Percentiles rank a stretch among this genome's conserved stretches.
These are phyloP conservation scores for Microcebus lehilahytsara DNA, from an alignment of 2,113 vertebrate genomes.

Conservation along the genomic window DNA sequence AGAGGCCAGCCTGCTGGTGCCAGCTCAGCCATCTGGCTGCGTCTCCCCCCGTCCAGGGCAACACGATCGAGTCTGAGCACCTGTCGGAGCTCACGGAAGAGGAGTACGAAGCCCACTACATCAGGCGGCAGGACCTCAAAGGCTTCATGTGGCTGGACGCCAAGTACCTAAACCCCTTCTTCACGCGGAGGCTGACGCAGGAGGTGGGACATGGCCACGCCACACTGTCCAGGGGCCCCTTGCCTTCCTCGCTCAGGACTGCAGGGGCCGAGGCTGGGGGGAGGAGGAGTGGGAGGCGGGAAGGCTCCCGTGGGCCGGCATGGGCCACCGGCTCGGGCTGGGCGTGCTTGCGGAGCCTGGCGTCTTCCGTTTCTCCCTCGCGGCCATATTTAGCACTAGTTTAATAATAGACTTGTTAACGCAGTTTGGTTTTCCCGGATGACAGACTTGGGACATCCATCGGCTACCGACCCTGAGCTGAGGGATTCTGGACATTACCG, in stretches of 20 bases:
- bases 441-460: background rate
- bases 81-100: conserved; percentile 98
- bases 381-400: background rate
- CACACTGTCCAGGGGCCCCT: background rate
- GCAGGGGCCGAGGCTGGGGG: background rate
- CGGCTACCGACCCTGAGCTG: background rate
- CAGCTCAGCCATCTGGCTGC: background rate
- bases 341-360: fast-evolving
- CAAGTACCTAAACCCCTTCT: conserved; percentile 98
- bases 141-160: conserved; percentile 98
- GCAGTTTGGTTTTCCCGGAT: background rate
- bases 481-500: background rate
- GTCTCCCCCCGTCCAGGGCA: conserved; percentile 84
- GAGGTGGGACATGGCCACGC: conserved; percentile 85
- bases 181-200: conserved; percentile 96
- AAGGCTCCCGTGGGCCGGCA: background rate
- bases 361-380: background rate
- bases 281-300: too few relatives aligned
- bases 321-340: background rate
- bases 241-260: background rate
- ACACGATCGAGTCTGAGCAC: conserved; percentile 95
- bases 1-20: background rate
- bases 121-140: conserved; percentile 95
- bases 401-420: conserved; percentile 7
- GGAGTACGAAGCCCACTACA: conserved; percentile 97